Conservation (phyloP, 2,113 vertebrate species). For the Bufo gargarizans region DNA sequence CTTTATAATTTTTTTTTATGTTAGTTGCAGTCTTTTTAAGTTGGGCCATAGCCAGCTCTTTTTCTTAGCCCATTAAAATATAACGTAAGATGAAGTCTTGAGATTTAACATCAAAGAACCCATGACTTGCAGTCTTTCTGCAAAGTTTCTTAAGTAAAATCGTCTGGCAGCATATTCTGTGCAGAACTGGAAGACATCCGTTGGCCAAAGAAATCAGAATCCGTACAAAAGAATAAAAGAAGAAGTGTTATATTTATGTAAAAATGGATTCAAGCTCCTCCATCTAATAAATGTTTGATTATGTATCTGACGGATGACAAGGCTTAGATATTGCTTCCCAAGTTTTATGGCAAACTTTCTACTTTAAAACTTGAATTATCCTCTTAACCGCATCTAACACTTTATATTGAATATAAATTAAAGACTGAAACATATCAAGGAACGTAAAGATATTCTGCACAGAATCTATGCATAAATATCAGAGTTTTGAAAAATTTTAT, state of each 20-base stretch:
- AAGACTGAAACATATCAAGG: not conserved
- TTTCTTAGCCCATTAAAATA: not conserved
- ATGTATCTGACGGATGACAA: conserved; percentile 27
- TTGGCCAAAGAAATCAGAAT: conserved; percentile 5
- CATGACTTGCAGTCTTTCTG: conserved; percentile 18
- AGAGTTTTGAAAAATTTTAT: not conserved
- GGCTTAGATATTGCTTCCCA: conserved; percentile 33
- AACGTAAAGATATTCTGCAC: not conserved
- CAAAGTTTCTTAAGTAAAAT: conserved; percentile 36
- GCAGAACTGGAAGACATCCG: conserved; percentile 21
- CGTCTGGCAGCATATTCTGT: conserved; percentile 22
- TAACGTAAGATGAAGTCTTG: conserved; percentile 16
- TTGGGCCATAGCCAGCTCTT: not conserved
- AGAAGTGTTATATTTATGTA: conserved; percentile 33
- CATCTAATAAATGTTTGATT: conserved; percentile 50
- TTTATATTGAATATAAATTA: conserved; percentile 34
- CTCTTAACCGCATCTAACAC: conserved; percentile 12
- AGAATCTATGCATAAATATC: not conserved
- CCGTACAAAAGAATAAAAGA: conserved; percentile 7
- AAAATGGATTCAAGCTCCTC: not conserved
- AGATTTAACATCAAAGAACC: conserved; percentile 42
- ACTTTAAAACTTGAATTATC: conserved; percentile 18
- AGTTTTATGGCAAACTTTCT: conserved; percentile 26
- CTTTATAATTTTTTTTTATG: not conserved
- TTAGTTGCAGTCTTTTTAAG: not conserved